Conservation (phyloP, 2,113 vertebrate genomes). For the Capreolus pygargus region DNA sequence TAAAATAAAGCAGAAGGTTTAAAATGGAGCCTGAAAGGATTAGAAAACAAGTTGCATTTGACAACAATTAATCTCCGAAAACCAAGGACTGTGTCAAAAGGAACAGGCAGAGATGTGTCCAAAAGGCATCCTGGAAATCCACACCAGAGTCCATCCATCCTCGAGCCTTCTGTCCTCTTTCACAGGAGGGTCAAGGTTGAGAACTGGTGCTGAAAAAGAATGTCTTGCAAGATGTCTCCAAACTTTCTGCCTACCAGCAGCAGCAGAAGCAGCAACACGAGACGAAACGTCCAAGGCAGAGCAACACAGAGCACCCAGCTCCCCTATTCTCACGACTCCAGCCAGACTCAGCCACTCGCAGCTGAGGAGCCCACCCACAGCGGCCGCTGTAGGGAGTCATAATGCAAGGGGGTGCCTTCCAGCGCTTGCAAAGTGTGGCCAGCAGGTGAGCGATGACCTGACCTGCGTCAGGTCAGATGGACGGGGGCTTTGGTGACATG, state of each 20-base stretch:
- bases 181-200: background rate
- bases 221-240: background rate
- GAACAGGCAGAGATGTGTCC: conserved; percentile 68
- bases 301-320: background rate
- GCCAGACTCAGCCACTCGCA: background rate
- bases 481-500: background rate
- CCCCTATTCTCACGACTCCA: fast-evolving
- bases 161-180: background rate
- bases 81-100: conserved; percentile 74
- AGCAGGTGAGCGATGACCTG: background rate
- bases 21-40: conserved; percentile 81
- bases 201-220: background rate
- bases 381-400: background rate
- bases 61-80: conserved; percentile 85
- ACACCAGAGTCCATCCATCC: conserved; percentile 29
- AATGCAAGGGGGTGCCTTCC: background rate
- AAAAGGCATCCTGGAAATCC: conserved; percentile 62
- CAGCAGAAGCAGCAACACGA: no score
- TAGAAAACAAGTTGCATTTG: conserved; percentile 81
- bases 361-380: fast-evolving
- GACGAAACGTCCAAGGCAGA: background rate
- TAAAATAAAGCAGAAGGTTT: conserved; percentile 84
- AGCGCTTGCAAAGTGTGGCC: background rate
- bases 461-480: no score
- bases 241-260: background rate